phyloP scores from a whole-genome alignment of 2,888 invertebrate genomes.

The Odontothrips loti region DNA sequence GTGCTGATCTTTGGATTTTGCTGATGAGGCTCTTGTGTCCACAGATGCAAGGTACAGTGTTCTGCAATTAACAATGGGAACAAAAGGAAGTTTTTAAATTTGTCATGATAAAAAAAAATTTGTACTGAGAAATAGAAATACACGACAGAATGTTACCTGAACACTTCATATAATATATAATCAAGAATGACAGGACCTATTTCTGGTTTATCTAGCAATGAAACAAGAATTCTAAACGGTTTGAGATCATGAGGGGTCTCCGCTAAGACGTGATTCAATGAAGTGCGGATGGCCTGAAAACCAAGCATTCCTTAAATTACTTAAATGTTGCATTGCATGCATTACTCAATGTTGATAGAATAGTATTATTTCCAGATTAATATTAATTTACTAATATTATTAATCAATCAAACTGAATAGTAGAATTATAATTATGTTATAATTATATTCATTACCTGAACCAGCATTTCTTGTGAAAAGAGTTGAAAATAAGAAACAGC shows the following conservation, averaged over 20 bases:
- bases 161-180: conserved; percentile 71
- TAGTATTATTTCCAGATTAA: no score
- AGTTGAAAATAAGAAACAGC: conserved; percentile 59
- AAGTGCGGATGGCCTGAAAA: conserved; percentile 56
- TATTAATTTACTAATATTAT: background rate
- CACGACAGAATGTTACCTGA: conserved; percentile 49
- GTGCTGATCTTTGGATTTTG: background rate
- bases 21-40: background rate
- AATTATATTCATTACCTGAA: conserved; percentile 43
- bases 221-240: conserved; percentile 74
- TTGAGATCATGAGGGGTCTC: conserved; percentile 61
- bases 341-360: no score
- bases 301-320: no score
- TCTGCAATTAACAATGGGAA: background rate
- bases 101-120: background rate
- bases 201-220: conserved; percentile 80
- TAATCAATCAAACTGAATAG: conserved; percentile 5
- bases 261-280: conserved; percentile 53
- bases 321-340: no score
- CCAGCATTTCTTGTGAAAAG: conserved; percentile 63
- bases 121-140: background rate
- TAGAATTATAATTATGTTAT: background rate
- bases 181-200: conserved; percentile 75
- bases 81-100: no score
- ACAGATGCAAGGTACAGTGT: background rate